Conservation (phyloP, 2,113 vertebrate species). For the Notothenia coriiceps region DNA sequence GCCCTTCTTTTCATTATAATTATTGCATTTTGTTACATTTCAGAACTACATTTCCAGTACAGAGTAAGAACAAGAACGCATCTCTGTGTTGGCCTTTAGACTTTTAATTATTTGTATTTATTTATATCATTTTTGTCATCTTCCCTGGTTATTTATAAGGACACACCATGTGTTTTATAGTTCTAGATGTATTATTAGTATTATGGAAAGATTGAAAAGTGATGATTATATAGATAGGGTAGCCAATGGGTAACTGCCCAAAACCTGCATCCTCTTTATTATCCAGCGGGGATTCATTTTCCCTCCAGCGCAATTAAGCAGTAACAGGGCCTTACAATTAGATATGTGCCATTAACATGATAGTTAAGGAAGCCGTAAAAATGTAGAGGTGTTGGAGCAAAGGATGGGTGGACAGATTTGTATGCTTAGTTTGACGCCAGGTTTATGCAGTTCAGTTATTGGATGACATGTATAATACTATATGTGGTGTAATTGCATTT, state of each 20-base stretch:
- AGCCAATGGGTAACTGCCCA: neutral
- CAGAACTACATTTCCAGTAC: neutral
- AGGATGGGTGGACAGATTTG: too few species aligned
- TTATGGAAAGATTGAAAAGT: too few species aligned
- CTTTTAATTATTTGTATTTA: neutral
- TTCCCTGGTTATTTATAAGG: neutral
- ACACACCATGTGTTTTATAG: neutral
- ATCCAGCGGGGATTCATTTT: neutral
- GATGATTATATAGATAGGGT: too few species aligned
- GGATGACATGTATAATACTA: too few species aligned
- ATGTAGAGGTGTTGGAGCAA: too few species aligned
- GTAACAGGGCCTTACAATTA: too few species aligned
- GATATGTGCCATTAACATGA: too few species aligned
- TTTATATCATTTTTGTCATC: neutral
- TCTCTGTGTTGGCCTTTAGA: neutral
- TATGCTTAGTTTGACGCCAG: too few species aligned
- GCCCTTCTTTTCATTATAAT: neutral
- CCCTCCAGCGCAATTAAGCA: too few species aligned
- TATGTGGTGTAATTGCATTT: neutral
- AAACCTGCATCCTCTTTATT: neutral
- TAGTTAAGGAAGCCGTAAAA: too few species aligned
- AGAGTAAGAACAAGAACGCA: neutral
- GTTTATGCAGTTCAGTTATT: too few species aligned
- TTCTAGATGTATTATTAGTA: neutral
- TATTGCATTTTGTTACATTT: neutral